phyloP scores from a whole-genome alignment of 2,113 vertebrate species.

The Lepisosteus osseus region DNA sequence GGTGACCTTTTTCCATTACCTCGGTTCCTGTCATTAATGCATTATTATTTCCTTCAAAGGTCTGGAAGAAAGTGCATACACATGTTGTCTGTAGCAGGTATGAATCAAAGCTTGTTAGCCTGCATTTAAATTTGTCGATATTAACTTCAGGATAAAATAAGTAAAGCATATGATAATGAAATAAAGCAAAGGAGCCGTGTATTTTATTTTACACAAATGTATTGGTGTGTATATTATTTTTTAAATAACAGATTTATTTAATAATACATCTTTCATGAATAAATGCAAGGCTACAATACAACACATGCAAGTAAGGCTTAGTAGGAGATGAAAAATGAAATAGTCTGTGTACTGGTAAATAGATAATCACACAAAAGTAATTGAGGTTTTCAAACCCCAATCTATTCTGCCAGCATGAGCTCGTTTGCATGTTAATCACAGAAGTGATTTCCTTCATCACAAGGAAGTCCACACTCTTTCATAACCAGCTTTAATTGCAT shows the following conservation, averaged over 20 bases:
- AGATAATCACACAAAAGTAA: slow-evolving; percentile 99
- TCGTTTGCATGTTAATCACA: slow-evolving; percentile 99
- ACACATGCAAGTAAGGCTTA: slow-evolving; percentile 78
- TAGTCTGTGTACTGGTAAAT: slow-evolving; percentile 99
- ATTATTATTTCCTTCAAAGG: slow-evolving; percentile 84
- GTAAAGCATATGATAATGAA: not conserved
- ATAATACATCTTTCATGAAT: slow-evolving; percentile 60
- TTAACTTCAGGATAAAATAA: not conserved
- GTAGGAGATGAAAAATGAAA: slow-evolving; percentile 95
- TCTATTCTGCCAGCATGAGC: slow-evolving; percentile 99
- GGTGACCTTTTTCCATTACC: slow-evolving; percentile 85
- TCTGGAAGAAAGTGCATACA: slow-evolving; percentile 69
- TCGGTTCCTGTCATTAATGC: slow-evolving; percentile 82
- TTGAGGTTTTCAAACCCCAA: slow-evolving; percentile 99
- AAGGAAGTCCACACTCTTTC: slow-evolving; percentile 92
- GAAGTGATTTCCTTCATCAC: slow-evolving; percentile 94
- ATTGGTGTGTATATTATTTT: not conserved
- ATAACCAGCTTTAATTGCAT: slow-evolving; percentile 99
- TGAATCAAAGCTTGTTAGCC: slow-evolving; percentile 68
- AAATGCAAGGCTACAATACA: slow-evolving; percentile 68
- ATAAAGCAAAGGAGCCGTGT: not conserved
- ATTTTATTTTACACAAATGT: not conserved
- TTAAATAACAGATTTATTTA: slow-evolving; percentile 31
- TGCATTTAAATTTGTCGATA: slow-evolving; percentile 33
- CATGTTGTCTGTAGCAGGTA: slow-evolving; percentile 66